Conservation (phyloP, 2,113 vertebrate genomes). For the Ochotona curzoniae region DNA sequence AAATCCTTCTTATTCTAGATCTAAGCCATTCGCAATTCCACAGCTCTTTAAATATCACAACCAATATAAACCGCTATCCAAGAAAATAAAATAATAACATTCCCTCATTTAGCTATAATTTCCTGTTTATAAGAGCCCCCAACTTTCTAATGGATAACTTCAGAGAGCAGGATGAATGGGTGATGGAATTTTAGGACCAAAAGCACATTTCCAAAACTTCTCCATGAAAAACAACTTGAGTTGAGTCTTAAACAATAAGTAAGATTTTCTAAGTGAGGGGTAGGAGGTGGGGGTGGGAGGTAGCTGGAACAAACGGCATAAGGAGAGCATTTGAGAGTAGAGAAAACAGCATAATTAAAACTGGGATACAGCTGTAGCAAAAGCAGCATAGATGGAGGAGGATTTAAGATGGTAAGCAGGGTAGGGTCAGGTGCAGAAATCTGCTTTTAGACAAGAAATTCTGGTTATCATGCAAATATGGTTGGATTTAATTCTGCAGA, state of each 20-base stretch:
- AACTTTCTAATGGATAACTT: constrained; percentile 53
- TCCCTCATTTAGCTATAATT: not conserved
- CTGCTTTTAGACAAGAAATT: not conserved
- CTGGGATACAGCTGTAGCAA: not conserved
- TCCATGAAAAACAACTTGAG: constrained; percentile 66
- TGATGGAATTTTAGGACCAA: constrained; percentile 58
- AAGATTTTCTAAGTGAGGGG: constrained; percentile 61
- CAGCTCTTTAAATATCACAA: not conserved
- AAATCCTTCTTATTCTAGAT: not conserved
- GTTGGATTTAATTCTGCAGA: constrained; percentile 7
- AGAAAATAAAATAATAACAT: not conserved
- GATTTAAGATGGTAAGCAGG: not conserved
- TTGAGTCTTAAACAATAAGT: constrained; percentile 59
- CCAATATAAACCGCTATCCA: not conserved
- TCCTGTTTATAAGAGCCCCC: not conserved
- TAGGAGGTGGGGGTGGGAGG: constrained; percentile 65
- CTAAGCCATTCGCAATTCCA: not conserved
- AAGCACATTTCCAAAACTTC: constrained; percentile 35
- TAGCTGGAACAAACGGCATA: constrained; percentile 62
- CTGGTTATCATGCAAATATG: not conserved
- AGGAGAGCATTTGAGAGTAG: constrained; percentile 40
- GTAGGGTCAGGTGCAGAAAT: not conserved
- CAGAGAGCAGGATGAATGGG: constrained; percentile 55
- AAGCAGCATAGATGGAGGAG: not conserved
- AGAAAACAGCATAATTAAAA: constrained; percentile 1